These are phyloP conservation scores for Ormyrus labotus DNA, from an alignment of 2,888 invertebrate species.

Conservation along the genomic window DNA sequence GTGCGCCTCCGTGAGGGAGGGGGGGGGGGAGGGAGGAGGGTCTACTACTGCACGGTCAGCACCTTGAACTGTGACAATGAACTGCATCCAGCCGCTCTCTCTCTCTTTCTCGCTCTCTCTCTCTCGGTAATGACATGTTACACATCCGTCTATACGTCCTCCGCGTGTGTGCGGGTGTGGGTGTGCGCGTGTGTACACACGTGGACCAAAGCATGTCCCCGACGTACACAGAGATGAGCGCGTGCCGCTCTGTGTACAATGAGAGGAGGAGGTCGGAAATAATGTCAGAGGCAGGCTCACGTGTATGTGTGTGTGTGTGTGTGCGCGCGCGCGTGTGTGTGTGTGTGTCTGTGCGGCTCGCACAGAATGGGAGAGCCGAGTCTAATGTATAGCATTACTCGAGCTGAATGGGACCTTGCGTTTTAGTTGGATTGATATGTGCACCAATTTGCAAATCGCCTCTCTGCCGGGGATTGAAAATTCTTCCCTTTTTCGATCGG, in stretches of 20 bases:
- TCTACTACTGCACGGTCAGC: constrained; percentile 58
- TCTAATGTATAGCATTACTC: constrained; percentile 11
- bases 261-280: too few species aligned
- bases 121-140: constrained; percentile 59
- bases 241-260: too few species aligned
- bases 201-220: too few species aligned
- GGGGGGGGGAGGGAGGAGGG: neutral
- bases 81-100: constrained; percentile 59
- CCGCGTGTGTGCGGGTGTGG: too few species aligned
- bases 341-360: neutral
- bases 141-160: neutral
- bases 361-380: constrained; percentile 6
- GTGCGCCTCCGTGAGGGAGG: constrained; percentile 36
- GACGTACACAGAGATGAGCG: too few species aligned
- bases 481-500: too few species aligned
- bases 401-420: constrained; percentile 26
- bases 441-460: too few species aligned
- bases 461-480: neutral
- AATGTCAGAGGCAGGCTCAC: neutral
- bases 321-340: neutral
- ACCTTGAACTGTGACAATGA: constrained; percentile 72
- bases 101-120: constrained; percentile 16
- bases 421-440: neutral
- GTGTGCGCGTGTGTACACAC: too few species aligned
- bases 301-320: neutral